Percentiles rank a stretch among this genome's conserved stretches.
These are phyloP conservation scores for Halictus rubicundus DNA, from an alignment of 1,140 invertebrate species.

Conservation along the genomic window DNA sequence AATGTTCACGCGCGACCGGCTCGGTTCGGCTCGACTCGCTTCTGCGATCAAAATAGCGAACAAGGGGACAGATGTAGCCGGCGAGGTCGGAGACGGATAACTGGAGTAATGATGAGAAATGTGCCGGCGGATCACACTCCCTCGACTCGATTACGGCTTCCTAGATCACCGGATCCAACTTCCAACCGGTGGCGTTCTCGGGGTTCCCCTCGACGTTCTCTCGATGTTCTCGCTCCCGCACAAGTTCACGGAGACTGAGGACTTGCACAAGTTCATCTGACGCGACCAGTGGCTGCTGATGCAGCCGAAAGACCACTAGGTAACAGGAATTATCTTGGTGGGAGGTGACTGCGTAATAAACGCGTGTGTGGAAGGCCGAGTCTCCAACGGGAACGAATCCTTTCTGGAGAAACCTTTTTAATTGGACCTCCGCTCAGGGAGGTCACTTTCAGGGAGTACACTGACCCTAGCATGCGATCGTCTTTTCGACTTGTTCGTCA, in stretches of 20 bases:
- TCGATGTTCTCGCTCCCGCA: not conserved
- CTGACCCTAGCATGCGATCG: too few relatives aligned
- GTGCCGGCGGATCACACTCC: not conserved
- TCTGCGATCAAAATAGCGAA: not conserved
- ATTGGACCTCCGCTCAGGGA: too few relatives aligned
- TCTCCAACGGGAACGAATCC: not conserved
- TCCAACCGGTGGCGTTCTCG: not conserved
- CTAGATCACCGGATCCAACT: not conserved
- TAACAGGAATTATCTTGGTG: slow-evolving; percentile 55
- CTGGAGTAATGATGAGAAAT: slow-evolving; percentile 6
- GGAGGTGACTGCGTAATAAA: slow-evolving; percentile 39
- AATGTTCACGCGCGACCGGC: not conserved
- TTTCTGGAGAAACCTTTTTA: not conserved
- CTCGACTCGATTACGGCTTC: not conserved
- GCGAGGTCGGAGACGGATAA: not conserved
- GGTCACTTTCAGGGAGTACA: too few relatives aligned
- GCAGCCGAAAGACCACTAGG: slow-evolving; percentile 61
- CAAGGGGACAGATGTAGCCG: not conserved
- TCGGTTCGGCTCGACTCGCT: not conserved
- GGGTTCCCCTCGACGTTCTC: not conserved
- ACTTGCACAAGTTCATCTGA: slow-evolving; percentile 15
- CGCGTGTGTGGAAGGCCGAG: not conserved
- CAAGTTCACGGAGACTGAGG: slow-evolving; percentile 6
- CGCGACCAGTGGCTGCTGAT: slow-evolving; percentile 32
- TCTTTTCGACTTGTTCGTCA: too few relatives aligned